Percentiles rank a stretch among this genome's conserved stretches.
These are phyloP conservation scores for Dreissena polymorpha DNA, from an alignment of 1,140 invertebrate species.

Conservation along the genomic window DNA sequence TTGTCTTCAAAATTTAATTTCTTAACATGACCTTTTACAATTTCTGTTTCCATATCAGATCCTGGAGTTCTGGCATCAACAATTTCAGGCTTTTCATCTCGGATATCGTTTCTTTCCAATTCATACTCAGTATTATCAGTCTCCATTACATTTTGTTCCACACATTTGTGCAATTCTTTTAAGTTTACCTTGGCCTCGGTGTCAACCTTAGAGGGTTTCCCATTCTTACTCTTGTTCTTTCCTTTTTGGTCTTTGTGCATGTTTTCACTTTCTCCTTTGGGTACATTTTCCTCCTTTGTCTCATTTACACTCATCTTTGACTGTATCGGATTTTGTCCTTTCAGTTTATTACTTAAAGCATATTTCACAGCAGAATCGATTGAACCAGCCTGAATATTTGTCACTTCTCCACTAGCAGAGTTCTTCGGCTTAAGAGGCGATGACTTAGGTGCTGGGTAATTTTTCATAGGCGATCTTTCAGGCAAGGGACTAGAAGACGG, in stretches of 20 bases:
- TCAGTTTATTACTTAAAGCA: conserved; percentile 8
- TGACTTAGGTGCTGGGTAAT: too few relatives aligned
- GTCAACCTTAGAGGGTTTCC: too few relatives aligned
- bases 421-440: conserved; percentile 25
- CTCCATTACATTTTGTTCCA: conserved; percentile 4
- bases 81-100: background rate
- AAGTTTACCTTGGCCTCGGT: background rate
- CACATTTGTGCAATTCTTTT: background rate
- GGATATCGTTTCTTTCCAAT: background rate
- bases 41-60: conserved; percentile 25
- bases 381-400: background rate
- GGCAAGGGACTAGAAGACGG: conserved; percentile 14
- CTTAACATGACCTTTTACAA: conserved; percentile 32
- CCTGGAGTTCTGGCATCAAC: conserved; percentile 35
- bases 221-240: too few relatives aligned
- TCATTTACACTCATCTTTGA: background rate
- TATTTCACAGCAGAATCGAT: background rate
- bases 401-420: background rate
- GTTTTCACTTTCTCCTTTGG: too few relatives aligned
- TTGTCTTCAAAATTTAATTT: conserved; percentile 41
- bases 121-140: conserved; percentile 5
- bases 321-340: background rate
- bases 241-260: too few relatives aligned
- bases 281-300: too few relatives aligned
- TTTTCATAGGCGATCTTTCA: conserved; percentile 16